phyloP scores from a whole-genome alignment of 2,113 vertebrate genomes.

The Hydrolagus affinis region DNA sequence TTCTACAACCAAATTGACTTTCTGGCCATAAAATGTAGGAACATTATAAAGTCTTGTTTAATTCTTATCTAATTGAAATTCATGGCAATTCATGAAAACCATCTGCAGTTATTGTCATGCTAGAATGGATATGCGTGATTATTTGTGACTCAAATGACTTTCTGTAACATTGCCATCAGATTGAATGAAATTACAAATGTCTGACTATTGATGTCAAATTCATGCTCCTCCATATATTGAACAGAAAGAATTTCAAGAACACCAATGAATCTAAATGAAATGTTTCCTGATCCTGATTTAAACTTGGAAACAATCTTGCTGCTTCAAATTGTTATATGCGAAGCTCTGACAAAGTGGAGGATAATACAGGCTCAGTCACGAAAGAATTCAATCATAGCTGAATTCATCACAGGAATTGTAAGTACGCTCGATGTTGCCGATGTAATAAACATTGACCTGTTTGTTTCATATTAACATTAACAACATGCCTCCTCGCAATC shows the following conservation, averaged over 20 bases:
- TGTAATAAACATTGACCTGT: not conserved
- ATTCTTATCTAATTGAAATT: not conserved
- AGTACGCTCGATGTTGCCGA: not conserved
- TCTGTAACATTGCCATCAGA: not conserved
- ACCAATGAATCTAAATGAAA: conserved; percentile 1
- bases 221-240: not conserved
- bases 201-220: conserved; percentile 12
- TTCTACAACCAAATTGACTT: not conserved
- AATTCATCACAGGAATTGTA: not conserved
- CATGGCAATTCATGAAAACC: not conserved
- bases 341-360: not conserved
- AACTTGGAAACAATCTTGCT: not conserved
- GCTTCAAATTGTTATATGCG: not conserved
- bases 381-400: not conserved
- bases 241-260: not conserved
- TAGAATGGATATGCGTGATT: conserved; percentile 19
- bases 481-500: not conserved
- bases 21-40: not conserved
- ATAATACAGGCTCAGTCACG: not conserved
- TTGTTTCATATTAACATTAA: not conserved
- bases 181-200: conserved; percentile 16
- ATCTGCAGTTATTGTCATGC: conserved; percentile 21
- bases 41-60: not conserved
- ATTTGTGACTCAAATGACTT: conserved; percentile 23
- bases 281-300: not conserved